A percentile compares a stretch with the other conserved stretches of the same genome.
Conservation (phyloP, 1,140 invertebrate species). For the Rhagoletis pomonella region DNA sequence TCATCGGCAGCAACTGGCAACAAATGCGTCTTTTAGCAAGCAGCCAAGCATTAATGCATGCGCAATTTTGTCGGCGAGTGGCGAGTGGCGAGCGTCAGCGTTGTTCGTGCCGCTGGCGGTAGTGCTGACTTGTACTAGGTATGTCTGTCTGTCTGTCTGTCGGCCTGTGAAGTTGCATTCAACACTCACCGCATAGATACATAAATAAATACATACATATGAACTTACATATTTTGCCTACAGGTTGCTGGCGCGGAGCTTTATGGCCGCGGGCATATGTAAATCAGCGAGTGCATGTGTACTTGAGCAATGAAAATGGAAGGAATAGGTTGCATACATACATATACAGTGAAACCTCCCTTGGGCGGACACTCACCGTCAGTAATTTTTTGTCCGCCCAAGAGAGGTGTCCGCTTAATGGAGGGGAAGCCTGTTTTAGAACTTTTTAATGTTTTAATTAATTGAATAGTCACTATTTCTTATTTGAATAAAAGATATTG, state of each 20-base stretch:
- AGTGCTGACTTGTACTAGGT: neutral
- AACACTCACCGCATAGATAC: neutral
- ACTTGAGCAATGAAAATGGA: neutral
- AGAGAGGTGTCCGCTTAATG: too few relatives aligned
- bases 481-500: too few relatives aligned
- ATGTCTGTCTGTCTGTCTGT: neutral
- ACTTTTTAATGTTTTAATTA: too few relatives aligned
- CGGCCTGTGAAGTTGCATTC: neutral
- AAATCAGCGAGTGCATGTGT: neutral
- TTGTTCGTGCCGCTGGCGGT: neutral
- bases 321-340: neutral
- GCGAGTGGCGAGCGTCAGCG: neutral
- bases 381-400: too few relatives aligned
- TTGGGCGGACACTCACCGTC: too few relatives aligned
- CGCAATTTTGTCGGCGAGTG: slow-evolving; percentile 31
- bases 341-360: too few relatives aligned
- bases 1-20: slow-evolving; percentile 39
- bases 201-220: neutral
- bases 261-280: neutral
- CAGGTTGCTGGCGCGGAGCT: neutral
- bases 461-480: too few relatives aligned
- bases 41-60: slow-evolving; percentile 24
- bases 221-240: neutral
- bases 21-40: slow-evolving; percentile 28
- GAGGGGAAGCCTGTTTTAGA: too few relatives aligned